Evolutionary conservation across 2,113 vertebrate genomes (phyloP), one percentile per base, ranked within the genome.

Genomic region (Ictidomys tridecemlineatus): DNA sequence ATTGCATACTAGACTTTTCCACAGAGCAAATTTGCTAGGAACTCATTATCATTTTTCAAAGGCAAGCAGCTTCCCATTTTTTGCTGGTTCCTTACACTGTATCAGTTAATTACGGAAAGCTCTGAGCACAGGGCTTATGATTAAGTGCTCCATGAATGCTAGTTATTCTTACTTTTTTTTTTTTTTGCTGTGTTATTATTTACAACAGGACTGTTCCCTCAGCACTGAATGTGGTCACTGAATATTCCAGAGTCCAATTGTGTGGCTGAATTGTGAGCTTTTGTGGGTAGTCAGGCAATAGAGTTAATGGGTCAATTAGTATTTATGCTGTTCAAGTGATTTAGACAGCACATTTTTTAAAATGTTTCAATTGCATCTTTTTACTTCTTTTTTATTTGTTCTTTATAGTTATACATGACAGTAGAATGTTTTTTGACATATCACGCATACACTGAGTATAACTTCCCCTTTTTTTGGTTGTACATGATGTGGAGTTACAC

Each of bases 1-100:
- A 89, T 61, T 91, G 45, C 53, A 86, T 34, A 8, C 16, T 53
- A 3, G 86, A 85, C 37, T 77, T 82, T 91, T 93, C n/a, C 56
- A 16, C 32, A 93, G 82, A 61, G 53, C 22, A 89, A 28, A 76
- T 28, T 63, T 76, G 17, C 82, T 85, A 48, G 58, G 53, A 89
- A 79, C 32, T 61, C 65, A 45, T 26, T 85, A 42, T 45, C 18
- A 74, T 89, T 93, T 94, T 93, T 91, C 82, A 96, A 72, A 92
- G 51, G 39, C 53, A 42, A 67, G 42, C 39, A 69, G 65, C 26
- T 94, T 72, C 73, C 26, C 37, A 11, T 56, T 45, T 77, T 45
- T 92, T 84, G 67, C 5, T 95, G 72, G 18, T 51, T 91, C 56
- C 61, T 82, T 58, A 82, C 32, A 34, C 28, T 28, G 6, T 65